These are phyloP conservation scores for Cryptomyrus ogoouensis DNA, from an alignment of 2,113 vertebrate species.

Conservation along the genomic window DNA sequence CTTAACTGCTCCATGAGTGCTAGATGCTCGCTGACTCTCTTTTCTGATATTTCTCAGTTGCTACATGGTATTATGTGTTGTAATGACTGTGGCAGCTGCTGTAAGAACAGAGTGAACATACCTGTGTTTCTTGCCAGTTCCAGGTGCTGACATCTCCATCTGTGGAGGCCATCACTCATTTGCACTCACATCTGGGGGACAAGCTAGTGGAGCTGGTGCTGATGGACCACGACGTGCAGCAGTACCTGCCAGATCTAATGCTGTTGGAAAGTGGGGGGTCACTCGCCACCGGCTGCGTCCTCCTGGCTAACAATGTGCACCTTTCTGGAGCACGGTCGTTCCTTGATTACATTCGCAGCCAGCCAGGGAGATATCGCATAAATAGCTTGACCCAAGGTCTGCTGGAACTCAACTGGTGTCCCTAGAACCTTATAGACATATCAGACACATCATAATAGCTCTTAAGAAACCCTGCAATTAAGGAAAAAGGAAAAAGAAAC, in stretches of 20 bases:
- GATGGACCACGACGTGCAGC: conserved; percentile 53
- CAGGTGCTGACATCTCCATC: conserved; percentile 51
- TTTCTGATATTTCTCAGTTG: background rate
- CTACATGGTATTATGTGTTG: background rate
- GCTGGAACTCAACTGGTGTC: conserved; percentile 27
- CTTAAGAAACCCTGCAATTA: background rate
- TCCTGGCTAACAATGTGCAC: conserved; percentile 42
- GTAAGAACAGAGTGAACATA: background rate
- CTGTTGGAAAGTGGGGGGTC: conserved; percentile 43
- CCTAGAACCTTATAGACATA: background rate
- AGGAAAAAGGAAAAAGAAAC: background rate
- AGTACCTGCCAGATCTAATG: conserved; percentile 51
- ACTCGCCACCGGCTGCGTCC: conserved; percentile 42
- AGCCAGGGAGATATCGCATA: conserved; percentile 32
- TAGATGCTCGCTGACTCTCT: no score
- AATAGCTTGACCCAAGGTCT: conserved; percentile 27
- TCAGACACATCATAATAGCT: background rate
- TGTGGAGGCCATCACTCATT: conserved; percentile 40
- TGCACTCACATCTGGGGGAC: conserved; percentile 25
- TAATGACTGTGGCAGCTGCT: background rate
- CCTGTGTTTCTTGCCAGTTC: conserved; percentile 42
- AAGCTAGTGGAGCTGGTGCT: conserved; percentile 44
- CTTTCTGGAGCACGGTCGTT: conserved; percentile 20
- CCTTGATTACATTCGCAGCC: conserved; percentile 35
- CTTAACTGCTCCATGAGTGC: background rate